Conservation (phyloP, 1,140 invertebrate genomes). For the Nymphalis io region DNA sequence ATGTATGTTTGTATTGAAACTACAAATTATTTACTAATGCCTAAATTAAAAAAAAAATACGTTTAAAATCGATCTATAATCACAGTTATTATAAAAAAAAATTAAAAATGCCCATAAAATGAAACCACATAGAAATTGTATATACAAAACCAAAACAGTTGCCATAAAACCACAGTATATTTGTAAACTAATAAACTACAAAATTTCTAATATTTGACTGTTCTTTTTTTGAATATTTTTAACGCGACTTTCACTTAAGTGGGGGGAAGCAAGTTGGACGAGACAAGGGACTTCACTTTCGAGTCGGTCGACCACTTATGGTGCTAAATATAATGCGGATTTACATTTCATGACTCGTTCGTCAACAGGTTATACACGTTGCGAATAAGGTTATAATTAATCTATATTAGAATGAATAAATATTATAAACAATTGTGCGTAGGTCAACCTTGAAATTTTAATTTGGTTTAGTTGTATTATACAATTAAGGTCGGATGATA, state of each 20-base stretch:
- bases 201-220: background rate
- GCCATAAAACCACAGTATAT: background rate
- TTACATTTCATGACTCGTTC: slow-evolving; percentile 46
- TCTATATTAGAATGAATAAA: background rate
- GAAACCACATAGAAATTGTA: no score
- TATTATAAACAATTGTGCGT: no score
- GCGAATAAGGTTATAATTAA: background rate
- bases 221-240: slow-evolving; percentile 10
- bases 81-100: no score
- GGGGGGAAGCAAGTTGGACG: slow-evolving; percentile 44
- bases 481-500: no score
- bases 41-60: no score
- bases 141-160: background rate
- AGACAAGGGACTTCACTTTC: slow-evolving; percentile 53
- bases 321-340: slow-evolving; percentile 30
- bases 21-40: no score
- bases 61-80: no score
- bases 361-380: background rate
- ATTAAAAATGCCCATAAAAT: no score
- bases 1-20: no score
- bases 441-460: no score
- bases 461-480: no score
- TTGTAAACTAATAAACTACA: background rate
- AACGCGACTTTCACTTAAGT: slow-evolving; percentile 51
- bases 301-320: slow-evolving; percentile 44